Evolutionary conservation across 2,113 vertebrate species (phyloP).

Genomic region (Nothocercus julius): DNA sequence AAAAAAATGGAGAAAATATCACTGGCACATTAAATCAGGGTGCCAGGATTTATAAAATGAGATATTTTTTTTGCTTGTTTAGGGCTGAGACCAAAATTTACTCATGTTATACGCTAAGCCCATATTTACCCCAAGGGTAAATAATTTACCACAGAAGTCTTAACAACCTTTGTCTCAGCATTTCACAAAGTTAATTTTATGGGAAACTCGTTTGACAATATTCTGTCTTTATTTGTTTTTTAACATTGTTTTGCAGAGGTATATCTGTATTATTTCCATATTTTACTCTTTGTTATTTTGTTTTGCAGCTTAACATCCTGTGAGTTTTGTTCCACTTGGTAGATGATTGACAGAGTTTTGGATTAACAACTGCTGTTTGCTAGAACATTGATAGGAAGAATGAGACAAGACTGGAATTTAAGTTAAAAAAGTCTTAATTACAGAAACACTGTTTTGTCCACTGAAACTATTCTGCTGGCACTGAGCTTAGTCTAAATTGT

Average conservation of each 20-base stretch:
- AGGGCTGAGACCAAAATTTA: neutral
- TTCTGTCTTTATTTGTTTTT: neutral
- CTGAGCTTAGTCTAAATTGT: neutral
- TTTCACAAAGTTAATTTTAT: neutral
- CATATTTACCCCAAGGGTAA: neutral
- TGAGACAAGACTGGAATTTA: conserved; percentile 1
- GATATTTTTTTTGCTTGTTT: neutral
- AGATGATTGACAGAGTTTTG: conserved; percentile 31
- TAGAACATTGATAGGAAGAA: neutral
- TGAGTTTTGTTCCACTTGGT: conserved; percentile 18
- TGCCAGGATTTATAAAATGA: rapidly evolving
- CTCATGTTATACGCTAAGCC: neutral
- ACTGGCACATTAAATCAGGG: neutral
- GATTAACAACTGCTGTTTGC: conserved; percentile 15
- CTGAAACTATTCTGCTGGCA: neutral
- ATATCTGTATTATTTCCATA: neutral
- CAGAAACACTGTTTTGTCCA: neutral
- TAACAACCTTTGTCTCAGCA: neutral
- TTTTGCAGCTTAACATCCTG: neutral
- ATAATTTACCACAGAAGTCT: neutral
- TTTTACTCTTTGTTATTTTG: neutral
- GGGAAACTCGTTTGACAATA: neutral
- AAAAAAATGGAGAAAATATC: neutral
- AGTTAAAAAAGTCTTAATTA: neutral
- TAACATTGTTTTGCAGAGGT: neutral